Conservation (phyloP, 2,797 vertebrate genomes). For the Cephalopachus bancanus region DNA sequence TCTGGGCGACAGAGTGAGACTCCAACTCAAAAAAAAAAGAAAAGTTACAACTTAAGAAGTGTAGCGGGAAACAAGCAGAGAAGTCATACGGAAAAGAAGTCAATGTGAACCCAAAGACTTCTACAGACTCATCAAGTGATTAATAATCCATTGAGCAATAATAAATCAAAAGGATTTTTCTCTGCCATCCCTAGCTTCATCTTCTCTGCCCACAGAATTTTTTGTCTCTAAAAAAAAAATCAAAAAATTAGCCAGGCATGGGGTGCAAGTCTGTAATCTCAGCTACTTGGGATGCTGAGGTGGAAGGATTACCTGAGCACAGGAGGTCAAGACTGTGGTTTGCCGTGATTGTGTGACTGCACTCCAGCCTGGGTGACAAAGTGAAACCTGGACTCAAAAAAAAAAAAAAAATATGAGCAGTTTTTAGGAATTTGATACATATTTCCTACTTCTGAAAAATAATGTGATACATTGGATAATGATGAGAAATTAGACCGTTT, state of each 20-base stretch:
- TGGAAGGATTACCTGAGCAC: too few species aligned
- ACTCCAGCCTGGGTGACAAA: too few species aligned
- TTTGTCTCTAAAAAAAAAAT: too few species aligned
- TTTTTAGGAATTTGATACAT: neutral
- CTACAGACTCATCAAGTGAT: neutral
- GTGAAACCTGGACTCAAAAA: too few species aligned
- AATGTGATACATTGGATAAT: neutral
- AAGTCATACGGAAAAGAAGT: neutral
- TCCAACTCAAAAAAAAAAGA: too few species aligned
- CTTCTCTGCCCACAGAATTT: neutral
- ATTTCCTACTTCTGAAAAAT: neutral
- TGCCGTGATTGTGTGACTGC: too few species aligned
- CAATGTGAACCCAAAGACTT: neutral
- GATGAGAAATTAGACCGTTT: neutral
- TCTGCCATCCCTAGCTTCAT: neutral
- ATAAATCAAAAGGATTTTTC: neutral
- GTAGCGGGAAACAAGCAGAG: neutral
- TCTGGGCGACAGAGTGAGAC: too few species aligned
- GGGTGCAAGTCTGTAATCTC: too few species aligned
- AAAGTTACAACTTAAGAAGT: neutral
- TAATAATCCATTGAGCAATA: neutral
- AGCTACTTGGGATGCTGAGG: too few species aligned
- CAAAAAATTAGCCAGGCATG: too few species aligned
- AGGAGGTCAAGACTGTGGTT: too few species aligned
- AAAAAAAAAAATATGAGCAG: neutral